Conservation (phyloP, 2,797 vertebrate species). For the Gymnothorax reevesii region DNA sequence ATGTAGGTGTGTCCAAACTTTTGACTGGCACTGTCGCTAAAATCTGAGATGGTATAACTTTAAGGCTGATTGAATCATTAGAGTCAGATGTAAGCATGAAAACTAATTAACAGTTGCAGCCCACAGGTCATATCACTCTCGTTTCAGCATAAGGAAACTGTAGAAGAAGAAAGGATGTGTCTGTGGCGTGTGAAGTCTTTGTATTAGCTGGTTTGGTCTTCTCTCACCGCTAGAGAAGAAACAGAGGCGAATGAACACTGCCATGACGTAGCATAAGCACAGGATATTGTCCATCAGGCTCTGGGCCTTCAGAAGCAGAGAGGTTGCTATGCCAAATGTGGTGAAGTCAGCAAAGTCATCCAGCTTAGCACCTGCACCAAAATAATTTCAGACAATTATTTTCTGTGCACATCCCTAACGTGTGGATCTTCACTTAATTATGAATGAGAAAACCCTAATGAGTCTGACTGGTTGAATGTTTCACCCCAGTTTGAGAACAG, state of each 20-base stretch:
- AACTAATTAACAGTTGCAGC: no score
- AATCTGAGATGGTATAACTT: no score
- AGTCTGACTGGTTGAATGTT: not conserved
- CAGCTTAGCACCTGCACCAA: slow-evolving; percentile 79
- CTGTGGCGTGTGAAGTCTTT: not conserved
- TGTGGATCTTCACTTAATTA: not conserved
- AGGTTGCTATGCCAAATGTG: slow-evolving; percentile 88
- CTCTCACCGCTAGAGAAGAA: slow-evolving; percentile 84
- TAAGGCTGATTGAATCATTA: no score
- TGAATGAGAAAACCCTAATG: not conserved
- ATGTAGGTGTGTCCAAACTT: no score
- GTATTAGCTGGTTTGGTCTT: not conserved
- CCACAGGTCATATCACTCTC: not conserved
- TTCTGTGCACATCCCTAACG: not conserved
- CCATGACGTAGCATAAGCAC: slow-evolving; percentile 81
- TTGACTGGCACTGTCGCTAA: no score
- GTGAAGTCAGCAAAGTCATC: slow-evolving; percentile 93
- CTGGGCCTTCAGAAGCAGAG: slow-evolving; percentile 78
- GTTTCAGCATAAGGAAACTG: not conserved
- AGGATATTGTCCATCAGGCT: slow-evolving; percentile 79
- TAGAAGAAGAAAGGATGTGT: not conserved
- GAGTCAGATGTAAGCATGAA: no score
- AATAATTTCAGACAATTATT: not conserved
- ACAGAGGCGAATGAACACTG: slow-evolving; percentile 83
- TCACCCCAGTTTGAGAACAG: not conserved